Conservation (phyloP, 2,797 vertebrate genomes). For the Aulostomus chinensis region DNA sequence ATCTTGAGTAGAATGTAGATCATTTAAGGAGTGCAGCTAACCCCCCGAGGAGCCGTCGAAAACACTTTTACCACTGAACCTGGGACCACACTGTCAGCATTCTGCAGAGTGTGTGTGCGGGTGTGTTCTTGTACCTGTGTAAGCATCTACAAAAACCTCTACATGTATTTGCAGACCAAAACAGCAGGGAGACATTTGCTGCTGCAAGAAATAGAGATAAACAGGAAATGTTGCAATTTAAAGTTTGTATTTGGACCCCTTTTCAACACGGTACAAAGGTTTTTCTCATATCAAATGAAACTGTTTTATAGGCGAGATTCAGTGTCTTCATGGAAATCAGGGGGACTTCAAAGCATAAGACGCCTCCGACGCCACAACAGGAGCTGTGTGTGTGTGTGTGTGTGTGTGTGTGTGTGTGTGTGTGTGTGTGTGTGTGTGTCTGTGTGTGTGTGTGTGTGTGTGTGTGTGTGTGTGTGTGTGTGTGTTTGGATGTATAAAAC, state of each 20-base stretch:
- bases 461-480: too few species aligned
- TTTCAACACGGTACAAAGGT: too few species aligned
- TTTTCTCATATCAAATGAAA: constrained; percentile 4
- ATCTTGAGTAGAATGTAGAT: constrained; percentile 44
- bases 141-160: background rate
- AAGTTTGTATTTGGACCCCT: constrained; percentile 29
- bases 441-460: too few species aligned
- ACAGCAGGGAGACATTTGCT: constrained; percentile 1
- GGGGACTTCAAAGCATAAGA: background rate
- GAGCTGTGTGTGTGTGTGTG: background rate
- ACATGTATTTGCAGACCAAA: constrained; percentile 4
- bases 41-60: constrained; percentile 55
- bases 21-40: constrained; percentile 32
- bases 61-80: constrained; percentile 50
- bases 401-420: too few species aligned
- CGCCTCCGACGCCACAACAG: background rate
- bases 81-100: constrained; percentile 44
- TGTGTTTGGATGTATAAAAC: constrained; percentile 9
- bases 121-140: too few species aligned
- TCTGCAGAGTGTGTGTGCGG: constrained; percentile 23
- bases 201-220: constrained; percentile 1
- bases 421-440: too few species aligned
- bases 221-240: constrained; percentile 2
- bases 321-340: constrained; percentile 2
- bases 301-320: background rate